These are phyloP conservation scores for Choreutis nemorana DNA, from an alignment of 2,888 invertebrate species.

Conservation along the genomic window DNA sequence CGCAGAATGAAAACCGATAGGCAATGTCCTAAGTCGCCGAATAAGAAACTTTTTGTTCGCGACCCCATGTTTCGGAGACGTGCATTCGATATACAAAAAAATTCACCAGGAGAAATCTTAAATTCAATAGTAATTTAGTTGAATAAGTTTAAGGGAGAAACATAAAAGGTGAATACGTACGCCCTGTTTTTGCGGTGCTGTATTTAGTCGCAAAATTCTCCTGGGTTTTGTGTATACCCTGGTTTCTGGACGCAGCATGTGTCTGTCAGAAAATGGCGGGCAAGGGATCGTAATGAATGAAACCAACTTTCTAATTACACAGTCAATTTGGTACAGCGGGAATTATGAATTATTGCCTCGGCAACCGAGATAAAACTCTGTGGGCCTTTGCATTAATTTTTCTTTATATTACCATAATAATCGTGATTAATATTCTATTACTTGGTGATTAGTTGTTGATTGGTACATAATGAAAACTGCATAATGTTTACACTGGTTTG, in stretches of 20 bases:
- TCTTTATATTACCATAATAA: too few relatives aligned
- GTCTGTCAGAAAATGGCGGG: slow-evolving; percentile 34
- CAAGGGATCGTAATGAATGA: slow-evolving; percentile 25
- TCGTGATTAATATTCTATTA: too few relatives aligned
- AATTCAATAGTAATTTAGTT: slow-evolving; percentile 62
- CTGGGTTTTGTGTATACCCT: slow-evolving; percentile 52
- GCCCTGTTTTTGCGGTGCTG: slow-evolving; percentile 62
- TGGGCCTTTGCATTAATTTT: too few relatives aligned
- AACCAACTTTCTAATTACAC: slow-evolving; percentile 57
- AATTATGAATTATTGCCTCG: slow-evolving; percentile 53
- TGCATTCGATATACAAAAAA: slow-evolving; percentile 52
- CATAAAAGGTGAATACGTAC: slow-evolving; percentile 38
- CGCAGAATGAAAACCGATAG: slow-evolving; percentile 23
- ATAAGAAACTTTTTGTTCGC: slow-evolving; percentile 27
- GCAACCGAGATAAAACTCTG: slow-evolving; percentile 53
- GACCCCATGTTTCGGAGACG: slow-evolving; percentile 39
- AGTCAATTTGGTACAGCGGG: slow-evolving; percentile 59
- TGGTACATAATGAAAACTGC: too few relatives aligned
- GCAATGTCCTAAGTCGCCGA: slow-evolving; percentile 18
- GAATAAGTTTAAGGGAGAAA: slow-evolving; percentile 49
- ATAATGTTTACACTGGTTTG: too few relatives aligned
- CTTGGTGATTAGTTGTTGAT: too few relatives aligned
- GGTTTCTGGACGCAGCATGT: slow-evolving; percentile 56
- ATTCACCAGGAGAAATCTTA: slow-evolving; percentile 55
- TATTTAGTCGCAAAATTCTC: slow-evolving; percentile 57